Percentiles rank a stretch among this genome's conserved stretches.
Evolutionary conservation across 2,113 vertebrate genomes (phyloP).

Genomic region (Myrmecophaga tridactyla): DNA sequence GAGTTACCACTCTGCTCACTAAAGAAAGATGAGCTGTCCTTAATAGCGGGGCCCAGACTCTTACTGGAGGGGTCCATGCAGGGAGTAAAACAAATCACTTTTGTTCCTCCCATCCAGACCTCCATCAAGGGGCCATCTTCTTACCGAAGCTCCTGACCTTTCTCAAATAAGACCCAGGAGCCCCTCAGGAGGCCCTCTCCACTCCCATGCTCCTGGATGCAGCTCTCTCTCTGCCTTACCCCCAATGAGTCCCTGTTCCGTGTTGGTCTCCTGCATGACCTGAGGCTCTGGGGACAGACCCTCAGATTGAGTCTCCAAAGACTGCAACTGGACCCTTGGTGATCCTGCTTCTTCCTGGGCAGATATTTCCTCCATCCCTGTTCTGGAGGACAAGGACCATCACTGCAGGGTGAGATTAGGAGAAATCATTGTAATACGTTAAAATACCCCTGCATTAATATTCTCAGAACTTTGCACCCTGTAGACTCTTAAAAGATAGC

Average conservation of each 20-base stretch:
- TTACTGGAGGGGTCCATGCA: background rate
- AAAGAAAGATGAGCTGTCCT: background rate
- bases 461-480: background rate
- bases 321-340: slow-evolving; percentile 48
- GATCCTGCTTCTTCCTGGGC: slow-evolving; percentile 61
- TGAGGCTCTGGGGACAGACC: slow-evolving; percentile 57
- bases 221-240: slow-evolving; percentile 65
- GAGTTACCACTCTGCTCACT: background rate
- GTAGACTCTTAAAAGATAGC: background rate
- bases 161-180: background rate
- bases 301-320: slow-evolving; percentile 66
- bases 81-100: background rate
- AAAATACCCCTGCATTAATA: background rate
- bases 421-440: slow-evolving; percentile 40
- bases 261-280: slow-evolving; percentile 59
- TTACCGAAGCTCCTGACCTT: background rate
- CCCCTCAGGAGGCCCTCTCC: background rate
- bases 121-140: background rate
- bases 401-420: slow-evolving; percentile 54
- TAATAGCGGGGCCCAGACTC: background rate
- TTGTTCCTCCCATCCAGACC: background rate
- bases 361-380: slow-evolving; percentile 66
- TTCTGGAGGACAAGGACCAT: slow-evolving; percentile 66
- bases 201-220: background rate
- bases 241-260: slow-evolving; percentile 71